Evolutionary conservation across 2,888 invertebrate species (phyloP).

Genomic region (Agrotis ipsilon): DNA sequence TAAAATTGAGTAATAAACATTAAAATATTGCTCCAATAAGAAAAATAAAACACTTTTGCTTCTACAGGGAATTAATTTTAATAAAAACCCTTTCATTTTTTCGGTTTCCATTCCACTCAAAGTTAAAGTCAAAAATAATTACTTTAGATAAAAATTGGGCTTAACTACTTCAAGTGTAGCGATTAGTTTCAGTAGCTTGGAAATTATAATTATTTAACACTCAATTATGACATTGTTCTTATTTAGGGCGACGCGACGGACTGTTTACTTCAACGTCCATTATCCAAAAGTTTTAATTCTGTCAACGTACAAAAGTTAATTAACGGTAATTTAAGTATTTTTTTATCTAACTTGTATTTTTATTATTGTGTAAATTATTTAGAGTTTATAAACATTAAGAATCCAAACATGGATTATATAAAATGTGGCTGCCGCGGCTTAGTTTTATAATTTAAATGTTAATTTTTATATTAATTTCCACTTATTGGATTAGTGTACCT

Average conservation of each 20-base stretch:
- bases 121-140: slow-evolving; percentile 9
- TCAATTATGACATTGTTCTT: slow-evolving; percentile 48
- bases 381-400: too few relatives aligned
- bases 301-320: slow-evolving; percentile 8
- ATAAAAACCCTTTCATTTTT: background rate
- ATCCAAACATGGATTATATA: too few relatives aligned
- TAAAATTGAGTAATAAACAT: background rate
- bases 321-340: too few relatives aligned
- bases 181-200: slow-evolving; percentile 28
- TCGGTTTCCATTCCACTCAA: background rate
- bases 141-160: background rate
- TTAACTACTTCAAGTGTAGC: slow-evolving; percentile 6
- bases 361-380: too few relatives aligned
- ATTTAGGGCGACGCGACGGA: slow-evolving; percentile 36
- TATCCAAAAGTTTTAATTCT: slow-evolving; percentile 34
- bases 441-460: background rate
- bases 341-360: too few relatives aligned
- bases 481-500: slow-evolving; percentile 16
- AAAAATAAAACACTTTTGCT: background rate
- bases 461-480: slow-evolving; percentile 7
- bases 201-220: slow-evolving; percentile 12
- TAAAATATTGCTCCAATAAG: background rate
- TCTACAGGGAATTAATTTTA: background rate
- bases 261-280: slow-evolving; percentile 39
- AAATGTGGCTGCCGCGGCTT: too few relatives aligned